A percentile compares a stretch with the other conserved stretches of the same genome.
Conservation (phyloP, 2,113 vertebrate genomes). For the Gulo gulo region DNA sequence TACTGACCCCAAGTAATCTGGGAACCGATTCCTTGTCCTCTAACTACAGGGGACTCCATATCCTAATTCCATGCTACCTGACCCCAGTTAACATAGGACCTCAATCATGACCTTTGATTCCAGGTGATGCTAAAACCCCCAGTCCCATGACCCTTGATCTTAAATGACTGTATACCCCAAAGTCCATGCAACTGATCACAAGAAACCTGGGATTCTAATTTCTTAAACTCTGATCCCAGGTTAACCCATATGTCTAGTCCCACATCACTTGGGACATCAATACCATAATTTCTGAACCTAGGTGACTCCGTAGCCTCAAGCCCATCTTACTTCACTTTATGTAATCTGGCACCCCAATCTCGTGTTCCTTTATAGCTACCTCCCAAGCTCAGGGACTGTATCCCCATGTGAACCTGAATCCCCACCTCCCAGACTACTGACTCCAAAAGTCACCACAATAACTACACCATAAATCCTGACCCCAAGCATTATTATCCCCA, state of each 20-base stretch:
- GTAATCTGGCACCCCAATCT: not conserved
- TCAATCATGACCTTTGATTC: slow-evolving; percentile 7
- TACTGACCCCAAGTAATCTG: not conserved
- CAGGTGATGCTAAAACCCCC: not conserved
- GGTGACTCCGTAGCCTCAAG: not conserved
- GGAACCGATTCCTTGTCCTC: not conserved
- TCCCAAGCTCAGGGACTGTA: not conserved
- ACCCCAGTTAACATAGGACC: not conserved
- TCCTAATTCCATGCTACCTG: not conserved
- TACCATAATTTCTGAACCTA: not conserved
- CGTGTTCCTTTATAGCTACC: not conserved
- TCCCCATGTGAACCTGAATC: not conserved
- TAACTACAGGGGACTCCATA: not conserved
- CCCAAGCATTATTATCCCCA: not conserved
- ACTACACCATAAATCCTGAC: not conserved
- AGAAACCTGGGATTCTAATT: not conserved
- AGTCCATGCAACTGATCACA: not conserved
- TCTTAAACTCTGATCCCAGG: not conserved
- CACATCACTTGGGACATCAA: not conserved
- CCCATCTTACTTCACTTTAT: not conserved
- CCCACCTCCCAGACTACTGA: not conserved
- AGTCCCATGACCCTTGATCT: not conserved
- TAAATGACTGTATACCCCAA: not conserved
- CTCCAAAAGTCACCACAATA: not conserved
- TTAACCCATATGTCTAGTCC: not conserved